Evolutionary conservation across 2,113 vertebrate genomes (phyloP), one percentile per base, ranked within the genome.

Genomic region (Lamprologus ornatipinnis): DNA sequence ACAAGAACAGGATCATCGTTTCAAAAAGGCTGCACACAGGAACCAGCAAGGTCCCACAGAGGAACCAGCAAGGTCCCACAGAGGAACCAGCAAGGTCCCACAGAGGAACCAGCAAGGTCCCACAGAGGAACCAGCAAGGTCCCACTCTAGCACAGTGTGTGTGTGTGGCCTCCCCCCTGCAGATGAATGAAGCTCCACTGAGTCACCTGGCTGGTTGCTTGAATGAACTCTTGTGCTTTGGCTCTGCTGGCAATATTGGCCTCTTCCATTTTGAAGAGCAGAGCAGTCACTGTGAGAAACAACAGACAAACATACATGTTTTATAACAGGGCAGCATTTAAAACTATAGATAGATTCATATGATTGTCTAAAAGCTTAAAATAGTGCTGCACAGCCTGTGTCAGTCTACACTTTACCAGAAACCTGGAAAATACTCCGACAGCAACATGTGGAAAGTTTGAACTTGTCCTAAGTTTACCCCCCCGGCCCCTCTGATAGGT

Each of bases 201-300:
- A 10, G 65, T 23, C 68, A 98, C 98, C 97, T 98, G 98, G 90
- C 97, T 98, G 78, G 97, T 98, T 60, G 98, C 98, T 92, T 98
- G 98, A 87, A 98, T 98, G 85, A 98, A 97, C 93, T 98, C 98
- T 90, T 98, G 98, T 73, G 98, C 98, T 94, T 98, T 98, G 5
- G 98, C 98, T 92, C 98, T 96, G 93, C 96, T 98, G 14, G 98
- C 97, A 17, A 98, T 95, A 54, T 98, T 98, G 81, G 98, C 98
- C 93, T 98, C 98, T 86, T 98, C 98, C 98, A 98, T 98, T 93
- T 98, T 98, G 92, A 98, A 98, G 68, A 98, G 97, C 86, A 98
- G 94, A 82, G 98, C 98, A 2, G 98, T 98, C 94, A 97, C 97
- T 97, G 88, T 51, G 45, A 26, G 14, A 40, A 75, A 55, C 14